These are phyloP conservation scores for Arothron firmamentum DNA, from an alignment of 2,113 vertebrate species.

Conservation along the genomic window DNA sequence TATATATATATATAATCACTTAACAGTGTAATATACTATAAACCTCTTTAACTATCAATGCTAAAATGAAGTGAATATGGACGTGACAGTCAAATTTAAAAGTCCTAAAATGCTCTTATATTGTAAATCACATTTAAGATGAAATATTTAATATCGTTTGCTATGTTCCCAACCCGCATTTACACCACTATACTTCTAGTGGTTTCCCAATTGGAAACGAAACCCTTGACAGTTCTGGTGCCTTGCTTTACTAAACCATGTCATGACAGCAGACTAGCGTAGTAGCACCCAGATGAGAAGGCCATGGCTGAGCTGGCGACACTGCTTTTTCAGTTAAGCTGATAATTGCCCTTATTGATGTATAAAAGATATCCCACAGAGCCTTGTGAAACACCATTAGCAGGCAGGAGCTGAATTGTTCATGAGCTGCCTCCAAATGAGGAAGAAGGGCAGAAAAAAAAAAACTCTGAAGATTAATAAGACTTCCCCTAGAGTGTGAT, in stretches of 20 bases:
- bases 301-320: conserved; percentile 69
- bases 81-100: too few species aligned
- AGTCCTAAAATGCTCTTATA: too few species aligned
- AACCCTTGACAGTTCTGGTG: conserved; percentile 9
- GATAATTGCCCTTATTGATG: conserved; percentile 84
- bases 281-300: conserved; percentile 30
- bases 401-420: conserved; percentile 77
- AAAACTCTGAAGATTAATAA: conserved; percentile 70
- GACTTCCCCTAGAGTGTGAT: conserved; percentile 72
- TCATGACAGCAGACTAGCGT: conserved; percentile 20
- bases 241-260: conserved; percentile 30
- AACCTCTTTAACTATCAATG: too few species aligned
- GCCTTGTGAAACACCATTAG: conserved; percentile 78
- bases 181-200: conserved; percentile 4
- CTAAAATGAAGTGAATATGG: too few species aligned
- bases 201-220: background rate
- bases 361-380: conserved; percentile 83
- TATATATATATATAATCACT: too few species aligned
- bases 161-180: too few species aligned
- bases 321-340: conserved; percentile 75
- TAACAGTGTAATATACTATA: background rate
- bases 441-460: conserved; percentile 60
- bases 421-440: conserved; percentile 77
- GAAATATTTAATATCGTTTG: too few species aligned
- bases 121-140: too few species aligned